These are phyloP conservation scores for Ophioderma brevispina DNA, from an alignment of 35 echinoderm and acorn worm genomes.

Conservation along the genomic window DNA sequence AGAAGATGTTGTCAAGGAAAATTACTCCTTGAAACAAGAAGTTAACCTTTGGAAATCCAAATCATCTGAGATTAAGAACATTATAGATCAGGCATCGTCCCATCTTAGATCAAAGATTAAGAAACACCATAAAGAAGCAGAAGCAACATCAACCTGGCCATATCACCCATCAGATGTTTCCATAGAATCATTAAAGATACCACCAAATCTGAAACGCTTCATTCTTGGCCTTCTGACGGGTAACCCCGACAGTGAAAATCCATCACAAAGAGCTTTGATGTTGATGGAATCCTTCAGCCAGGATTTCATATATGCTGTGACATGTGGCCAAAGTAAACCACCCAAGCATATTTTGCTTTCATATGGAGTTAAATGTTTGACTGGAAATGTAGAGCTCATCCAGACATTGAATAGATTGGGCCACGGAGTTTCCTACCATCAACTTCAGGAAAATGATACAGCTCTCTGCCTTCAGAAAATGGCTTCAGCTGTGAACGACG, in stretches of 20 bases:
- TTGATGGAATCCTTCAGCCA: background rate
- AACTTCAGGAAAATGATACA: slow-evolving; percentile 3
- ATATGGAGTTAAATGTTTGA: slow-evolving; percentile 12
- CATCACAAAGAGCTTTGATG: background rate
- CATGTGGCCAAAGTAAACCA: background rate
- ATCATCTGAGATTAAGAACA: background rate
- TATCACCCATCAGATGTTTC: background rate
- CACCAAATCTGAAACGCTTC: background rate
- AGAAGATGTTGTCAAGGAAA: background rate
- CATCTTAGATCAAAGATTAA: background rate
- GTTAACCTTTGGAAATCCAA: background rate
- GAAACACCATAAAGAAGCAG: too few species aligned
- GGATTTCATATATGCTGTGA: slow-evolving; percentile 16
- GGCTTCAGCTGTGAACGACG: background rate
- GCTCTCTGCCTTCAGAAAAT: background rate
- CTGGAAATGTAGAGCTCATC: slow-evolving; percentile 24
- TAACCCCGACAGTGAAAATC: background rate
- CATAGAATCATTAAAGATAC: background rate
- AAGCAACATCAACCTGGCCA: background rate
- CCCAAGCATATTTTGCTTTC: slow-evolving; percentile 23
- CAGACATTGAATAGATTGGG: slow-evolving; percentile 23
- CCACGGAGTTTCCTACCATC: slow-evolving; percentile 21
- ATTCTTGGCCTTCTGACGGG: background rate
- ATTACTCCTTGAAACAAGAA: background rate
- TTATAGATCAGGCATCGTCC: background rate